These are phyloP conservation scores for Sinocyclocheilus anshuiensis DNA, from an alignment of 2,113 vertebrate species.

Conservation along the genomic window DNA sequence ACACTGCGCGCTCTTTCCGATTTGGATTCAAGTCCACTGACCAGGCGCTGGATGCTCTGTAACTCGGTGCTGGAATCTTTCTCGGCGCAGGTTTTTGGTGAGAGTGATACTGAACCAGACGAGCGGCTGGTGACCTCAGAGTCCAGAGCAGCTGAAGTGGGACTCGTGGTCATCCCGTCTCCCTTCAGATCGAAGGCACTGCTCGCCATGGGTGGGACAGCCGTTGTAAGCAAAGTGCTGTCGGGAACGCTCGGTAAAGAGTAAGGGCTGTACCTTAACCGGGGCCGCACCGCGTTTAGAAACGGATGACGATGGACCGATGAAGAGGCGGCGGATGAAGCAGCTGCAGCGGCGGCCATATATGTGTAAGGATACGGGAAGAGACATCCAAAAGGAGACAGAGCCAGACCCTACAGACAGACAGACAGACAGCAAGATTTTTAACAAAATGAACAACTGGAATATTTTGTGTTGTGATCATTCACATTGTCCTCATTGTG, in stretches of 20 bases:
- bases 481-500: too few species aligned
- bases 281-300: conserved; percentile 88
- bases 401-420: conserved; percentile 85
- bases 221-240: conserved; percentile 84
- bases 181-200: conserved; percentile 76
- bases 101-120: conserved; percentile 85
- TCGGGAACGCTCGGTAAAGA: conserved; percentile 88
- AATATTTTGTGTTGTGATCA: too few species aligned
- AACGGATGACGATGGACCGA: conserved; percentile 92
- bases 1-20: conserved; percentile 88
- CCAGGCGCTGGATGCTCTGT: conserved; percentile 94
- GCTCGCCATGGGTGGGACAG: conserved; percentile 79
- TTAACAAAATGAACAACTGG: too few species aligned
- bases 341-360: conserved; percentile 90
- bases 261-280: conserved; percentile 96
- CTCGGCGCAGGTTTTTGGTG: conserved; percentile 87
- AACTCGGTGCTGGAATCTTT: conserved; percentile 92
- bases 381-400: conserved; percentile 93
- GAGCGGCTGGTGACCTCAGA: conserved; percentile 93
- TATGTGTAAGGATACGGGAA: conserved; percentile 97
- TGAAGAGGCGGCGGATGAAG: conserved; percentile 83
- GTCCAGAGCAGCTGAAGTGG: conserved; percentile 82
- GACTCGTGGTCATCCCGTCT: conserved; percentile 40
- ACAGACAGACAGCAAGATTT: too few species aligned
- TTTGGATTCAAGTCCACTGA: conserved; percentile 92